Evolutionary conservation across 2,797 vertebrate genomes (phyloP).

Genomic region (Rhinogobio ventralis): DNA sequence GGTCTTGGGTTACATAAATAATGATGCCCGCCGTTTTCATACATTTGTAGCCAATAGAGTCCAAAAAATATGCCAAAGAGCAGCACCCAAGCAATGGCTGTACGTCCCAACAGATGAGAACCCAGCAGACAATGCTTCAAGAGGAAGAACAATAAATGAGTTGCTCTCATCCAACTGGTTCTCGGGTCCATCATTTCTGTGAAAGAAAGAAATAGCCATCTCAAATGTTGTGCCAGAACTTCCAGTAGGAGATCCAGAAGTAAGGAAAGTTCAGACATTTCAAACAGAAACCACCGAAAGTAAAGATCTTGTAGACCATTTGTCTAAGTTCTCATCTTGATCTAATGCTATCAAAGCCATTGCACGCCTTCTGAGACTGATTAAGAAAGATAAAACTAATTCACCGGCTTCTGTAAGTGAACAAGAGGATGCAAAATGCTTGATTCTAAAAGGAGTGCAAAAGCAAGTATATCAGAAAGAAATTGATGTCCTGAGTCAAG

Average conservation of each 20-base stretch:
- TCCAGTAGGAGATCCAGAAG: too few species aligned
- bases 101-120: neutral
- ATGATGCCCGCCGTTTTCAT: neutral
- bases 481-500: neutral
- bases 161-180: too few species aligned
- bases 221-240: too few species aligned
- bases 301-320: neutral
- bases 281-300: too few species aligned
- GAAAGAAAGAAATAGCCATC: too few species aligned
- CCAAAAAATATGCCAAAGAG: neutral
- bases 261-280: too few species aligned
- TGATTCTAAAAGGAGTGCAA: neutral
- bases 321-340: neutral
- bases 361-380: neutral
- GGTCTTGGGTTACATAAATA: slow-evolving; percentile 44
- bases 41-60: too few species aligned
- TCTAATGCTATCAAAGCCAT: neutral
- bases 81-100: neutral
- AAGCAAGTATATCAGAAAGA: neutral
- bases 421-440: neutral
- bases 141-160: slow-evolving; percentile 8
- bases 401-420: neutral
- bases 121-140: slow-evolving; percentile 40
- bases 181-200: too few species aligned
- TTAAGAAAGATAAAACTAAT: neutral